Conservation (phyloP, 2,797 vertebrate species). For the Zalophus californianus region DNA sequence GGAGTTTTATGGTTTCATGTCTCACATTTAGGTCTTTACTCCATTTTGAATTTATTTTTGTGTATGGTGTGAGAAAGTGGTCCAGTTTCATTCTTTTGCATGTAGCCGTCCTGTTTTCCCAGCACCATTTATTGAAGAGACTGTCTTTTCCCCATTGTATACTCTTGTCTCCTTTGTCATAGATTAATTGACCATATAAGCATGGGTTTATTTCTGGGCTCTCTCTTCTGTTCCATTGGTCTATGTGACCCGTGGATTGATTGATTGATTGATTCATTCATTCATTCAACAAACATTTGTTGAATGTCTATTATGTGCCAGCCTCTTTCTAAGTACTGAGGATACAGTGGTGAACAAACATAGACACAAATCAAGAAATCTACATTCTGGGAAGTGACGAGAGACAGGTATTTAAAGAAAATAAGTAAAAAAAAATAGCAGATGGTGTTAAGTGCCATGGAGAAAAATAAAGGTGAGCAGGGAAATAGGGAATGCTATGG, state of each 20-base stretch:
- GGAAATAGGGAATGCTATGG: not conserved
- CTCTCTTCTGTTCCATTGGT: not conserved
- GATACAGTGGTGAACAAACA: not conserved
- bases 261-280: not conserved
- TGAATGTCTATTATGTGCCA: not conserved
- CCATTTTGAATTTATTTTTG: not conserved
- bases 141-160: not conserved
- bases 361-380: not conserved
- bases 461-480: not conserved
- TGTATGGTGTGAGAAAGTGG: not conserved
- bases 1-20: not conserved
- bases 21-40: not conserved
- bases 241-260: not conserved
- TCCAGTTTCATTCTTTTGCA: not conserved
- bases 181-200: not conserved
- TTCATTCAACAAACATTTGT: not conserved
- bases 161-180: not conserved
- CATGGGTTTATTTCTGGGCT: not conserved
- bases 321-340: not conserved
- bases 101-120: not conserved
- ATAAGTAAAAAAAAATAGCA: not conserved
- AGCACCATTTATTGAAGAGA: not conserved
- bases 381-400: not conserved
- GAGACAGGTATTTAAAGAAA: not conserved
- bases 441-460: not conserved